Evolutionary conservation across 2,888 invertebrate species (phyloP).

Genomic region (Idaea straminata): DNA sequence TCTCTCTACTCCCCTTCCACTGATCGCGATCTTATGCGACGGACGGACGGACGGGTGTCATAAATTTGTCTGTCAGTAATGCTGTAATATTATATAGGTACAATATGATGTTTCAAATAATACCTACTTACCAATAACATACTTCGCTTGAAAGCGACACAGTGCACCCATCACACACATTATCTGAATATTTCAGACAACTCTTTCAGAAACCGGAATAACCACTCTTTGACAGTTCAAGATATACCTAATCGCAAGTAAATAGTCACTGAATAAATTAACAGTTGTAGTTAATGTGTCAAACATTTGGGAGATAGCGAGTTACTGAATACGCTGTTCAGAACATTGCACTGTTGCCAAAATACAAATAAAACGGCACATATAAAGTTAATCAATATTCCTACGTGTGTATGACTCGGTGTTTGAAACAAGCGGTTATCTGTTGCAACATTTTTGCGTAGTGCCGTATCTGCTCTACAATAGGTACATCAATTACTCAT

Average conservation of each 20-base stretch:
- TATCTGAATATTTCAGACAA: background rate
- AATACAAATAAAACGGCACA: conserved; percentile 24
- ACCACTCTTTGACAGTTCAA: conserved; percentile 6
- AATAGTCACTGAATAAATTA: conserved; percentile 18
- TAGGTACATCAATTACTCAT: conserved; percentile 16
- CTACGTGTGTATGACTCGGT: conserved; percentile 34
- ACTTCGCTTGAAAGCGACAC: conserved; percentile 73
- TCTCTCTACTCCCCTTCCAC: no score
- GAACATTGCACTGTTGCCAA: conserved; percentile 32
- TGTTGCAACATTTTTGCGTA: conserved; percentile 18
- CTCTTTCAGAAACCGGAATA: conserved; percentile 4
- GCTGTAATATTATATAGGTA: no score
- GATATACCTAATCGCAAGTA: conserved; percentile 13
- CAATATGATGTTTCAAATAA: background rate
- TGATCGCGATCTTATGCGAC: no score
- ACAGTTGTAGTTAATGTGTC: conserved; percentile 26
- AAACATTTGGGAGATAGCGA: conserved; percentile 23
- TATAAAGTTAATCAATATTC: background rate
- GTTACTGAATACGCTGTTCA: conserved; percentile 25
- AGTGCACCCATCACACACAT: conserved; percentile 75
- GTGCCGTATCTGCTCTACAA: conserved; percentile 17
- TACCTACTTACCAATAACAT: conserved; percentile 62
- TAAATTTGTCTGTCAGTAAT: no score
- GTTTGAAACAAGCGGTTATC: conserved; percentile 20
- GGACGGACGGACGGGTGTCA: no score